Conservation (phyloP, 2,888 invertebrate genomes). For the Stenichneumon culpator region DNA sequence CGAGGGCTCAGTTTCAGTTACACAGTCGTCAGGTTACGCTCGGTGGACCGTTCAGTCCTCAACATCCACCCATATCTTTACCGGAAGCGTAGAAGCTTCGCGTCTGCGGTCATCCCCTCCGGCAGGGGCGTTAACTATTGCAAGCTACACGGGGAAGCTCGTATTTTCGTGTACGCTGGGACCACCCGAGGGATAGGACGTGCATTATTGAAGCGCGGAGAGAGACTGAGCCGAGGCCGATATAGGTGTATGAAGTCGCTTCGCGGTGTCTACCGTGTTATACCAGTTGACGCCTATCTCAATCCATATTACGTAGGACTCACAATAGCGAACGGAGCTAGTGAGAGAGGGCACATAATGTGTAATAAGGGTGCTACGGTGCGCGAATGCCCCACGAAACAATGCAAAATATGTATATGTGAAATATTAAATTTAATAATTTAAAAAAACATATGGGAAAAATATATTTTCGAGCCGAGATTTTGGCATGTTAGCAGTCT, state of each 20-base stretch:
- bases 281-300: slow-evolving; percentile 7
- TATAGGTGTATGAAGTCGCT: slow-evolving; percentile 13
- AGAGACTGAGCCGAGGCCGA: not conserved
- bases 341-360: not conserved
- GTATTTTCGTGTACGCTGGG: not conserved
- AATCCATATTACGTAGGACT: not conserved
- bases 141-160: slow-evolving; percentile 9
- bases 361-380: not conserved
- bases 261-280: not conserved
- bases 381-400: slow-evolving; percentile 14
- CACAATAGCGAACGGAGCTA: not conserved
- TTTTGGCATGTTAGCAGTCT: not conserved
- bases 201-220: slow-evolving; percentile 26
- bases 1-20: not conserved
- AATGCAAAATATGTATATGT: not conserved
- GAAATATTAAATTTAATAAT: too few species aligned
- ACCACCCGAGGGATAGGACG: not conserved
- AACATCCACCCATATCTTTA: not conserved
- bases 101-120: not conserved
- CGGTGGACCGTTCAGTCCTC: not conserved
- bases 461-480: not conserved
- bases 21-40: not conserved
- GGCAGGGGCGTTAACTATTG: not conserved
- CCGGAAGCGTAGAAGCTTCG: not conserved
- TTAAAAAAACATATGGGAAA: too few species aligned